Conservation (phyloP, 2,888 invertebrate genomes). For the Blastobasis lacticolella region DNA sequence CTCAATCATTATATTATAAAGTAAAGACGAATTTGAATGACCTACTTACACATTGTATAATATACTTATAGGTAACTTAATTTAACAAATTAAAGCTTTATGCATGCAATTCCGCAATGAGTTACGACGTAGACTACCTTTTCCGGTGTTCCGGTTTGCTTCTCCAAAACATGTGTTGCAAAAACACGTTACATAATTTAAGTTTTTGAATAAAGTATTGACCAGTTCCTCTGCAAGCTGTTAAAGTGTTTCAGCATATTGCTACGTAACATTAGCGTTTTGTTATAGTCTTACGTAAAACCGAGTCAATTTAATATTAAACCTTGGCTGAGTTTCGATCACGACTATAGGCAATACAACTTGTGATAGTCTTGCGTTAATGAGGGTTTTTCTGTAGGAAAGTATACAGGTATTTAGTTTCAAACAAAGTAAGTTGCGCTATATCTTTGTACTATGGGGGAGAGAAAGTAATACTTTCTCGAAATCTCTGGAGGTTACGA, state of each 20-base stretch:
- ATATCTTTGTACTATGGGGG: constrained; percentile 22
- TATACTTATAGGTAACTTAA: too few relatives aligned
- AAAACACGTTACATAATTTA: too few relatives aligned
- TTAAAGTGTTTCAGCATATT: neutral
- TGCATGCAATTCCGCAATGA: too few relatives aligned
- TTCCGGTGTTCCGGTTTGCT: too few relatives aligned
- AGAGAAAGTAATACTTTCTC: constrained; percentile 63
- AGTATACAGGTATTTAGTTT: too few relatives aligned
- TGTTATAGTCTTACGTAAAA: constrained; percentile 2
- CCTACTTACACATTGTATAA: too few relatives aligned
- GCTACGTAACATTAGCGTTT: neutral
- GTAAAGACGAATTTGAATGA: neutral
- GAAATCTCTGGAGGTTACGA: constrained; percentile 33
- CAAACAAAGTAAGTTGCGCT: constrained; percentile 16
- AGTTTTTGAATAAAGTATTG: too few relatives aligned
- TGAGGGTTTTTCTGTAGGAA: too few relatives aligned
- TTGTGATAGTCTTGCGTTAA: too few relatives aligned
- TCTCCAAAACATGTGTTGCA: too few relatives aligned
- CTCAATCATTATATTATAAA: neutral
- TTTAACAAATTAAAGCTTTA: too few relatives aligned
- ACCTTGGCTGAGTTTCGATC: neutral
- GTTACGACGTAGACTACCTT: too few relatives aligned
- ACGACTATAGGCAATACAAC: neutral
- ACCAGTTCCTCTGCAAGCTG: neutral
- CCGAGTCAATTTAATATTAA: neutral